Conservation (phyloP, 2,113 vertebrate genomes). For the Montifringilla adamsi region DNA sequence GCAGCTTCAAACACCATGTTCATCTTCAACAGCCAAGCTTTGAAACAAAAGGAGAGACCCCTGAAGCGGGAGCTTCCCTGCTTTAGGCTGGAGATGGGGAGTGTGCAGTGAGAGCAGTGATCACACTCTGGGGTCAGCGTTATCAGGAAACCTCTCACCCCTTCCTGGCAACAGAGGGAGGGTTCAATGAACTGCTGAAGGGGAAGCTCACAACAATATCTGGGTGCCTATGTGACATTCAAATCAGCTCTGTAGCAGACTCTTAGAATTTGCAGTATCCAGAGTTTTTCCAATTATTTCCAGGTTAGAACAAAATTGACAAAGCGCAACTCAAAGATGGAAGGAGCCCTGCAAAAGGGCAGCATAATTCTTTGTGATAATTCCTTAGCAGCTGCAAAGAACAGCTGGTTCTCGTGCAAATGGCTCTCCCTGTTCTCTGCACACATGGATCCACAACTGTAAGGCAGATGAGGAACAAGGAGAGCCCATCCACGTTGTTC, state of each 20-base stretch:
- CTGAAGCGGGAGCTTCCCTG: constrained; percentile 29
- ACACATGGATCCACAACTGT: accelerated
- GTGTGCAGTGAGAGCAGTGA: neutral
- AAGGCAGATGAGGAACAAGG: neutral
- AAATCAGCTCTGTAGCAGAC: neutral
- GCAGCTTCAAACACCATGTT: constrained; percentile 84
- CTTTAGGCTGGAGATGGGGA: constrained; percentile 59
- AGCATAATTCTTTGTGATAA: neutral
- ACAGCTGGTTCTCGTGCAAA: neutral
- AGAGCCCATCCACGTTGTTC: neutral
- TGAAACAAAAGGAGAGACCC: constrained; percentile 54
- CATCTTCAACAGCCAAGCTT: constrained; percentile 31
- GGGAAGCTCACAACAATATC: neutral
- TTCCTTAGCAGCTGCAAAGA: neutral
- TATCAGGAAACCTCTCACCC: neutral
- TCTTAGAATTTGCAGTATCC: neutral
- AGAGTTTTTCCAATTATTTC: neutral
- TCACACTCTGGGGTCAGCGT: neutral
- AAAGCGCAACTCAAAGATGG: neutral
- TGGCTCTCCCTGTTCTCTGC: neutral
- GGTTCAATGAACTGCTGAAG: neutral
- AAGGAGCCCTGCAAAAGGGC: neutral
- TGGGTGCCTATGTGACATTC: neutral
- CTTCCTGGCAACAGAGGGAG: neutral
- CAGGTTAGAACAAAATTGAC: neutral